A percentile compares a stretch with the other conserved stretches of the same genome.
phyloP scores from a whole-genome alignment of 2,888 invertebrate species.

The Petrophora chlorosata region DNA sequence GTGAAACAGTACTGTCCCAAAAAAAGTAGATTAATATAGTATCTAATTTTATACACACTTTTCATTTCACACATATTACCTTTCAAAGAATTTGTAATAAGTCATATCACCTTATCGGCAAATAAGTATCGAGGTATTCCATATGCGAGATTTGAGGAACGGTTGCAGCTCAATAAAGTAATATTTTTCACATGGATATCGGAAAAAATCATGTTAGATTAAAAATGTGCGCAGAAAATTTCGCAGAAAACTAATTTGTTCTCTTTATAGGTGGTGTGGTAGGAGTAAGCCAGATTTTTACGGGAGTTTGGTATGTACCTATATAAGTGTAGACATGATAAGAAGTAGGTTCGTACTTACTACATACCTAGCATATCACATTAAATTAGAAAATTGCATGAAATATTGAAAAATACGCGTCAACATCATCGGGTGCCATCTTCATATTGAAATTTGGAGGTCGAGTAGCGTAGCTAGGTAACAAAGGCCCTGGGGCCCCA shows the following conservation, averaged over 20 bases:
- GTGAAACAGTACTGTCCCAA: too few species aligned
- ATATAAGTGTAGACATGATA: too few species aligned
- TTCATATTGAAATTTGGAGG: too few species aligned
- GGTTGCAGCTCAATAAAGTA: conserved; percentile 3
- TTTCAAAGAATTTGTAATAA: conserved; percentile 14
- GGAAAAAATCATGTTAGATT: conserved; percentile 7
- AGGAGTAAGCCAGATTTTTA: too few species aligned
- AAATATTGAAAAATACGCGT: too few species aligned
- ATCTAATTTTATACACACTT: neutral
- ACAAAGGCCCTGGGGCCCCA: too few species aligned
- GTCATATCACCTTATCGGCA: neutral
- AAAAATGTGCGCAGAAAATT: neutral
- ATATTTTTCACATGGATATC: conserved; percentile 5
- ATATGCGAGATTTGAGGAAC: neutral
- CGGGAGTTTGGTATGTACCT: too few species aligned
- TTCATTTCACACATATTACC: conserved; percentile 6
- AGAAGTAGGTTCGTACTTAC: too few species aligned
- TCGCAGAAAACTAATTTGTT: neutral
- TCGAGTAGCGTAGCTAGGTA: too few species aligned
- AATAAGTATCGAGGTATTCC: conserved; percentile 1
- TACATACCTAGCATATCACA: too few species aligned
- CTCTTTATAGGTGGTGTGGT: neutral
- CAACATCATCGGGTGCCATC: too few species aligned
- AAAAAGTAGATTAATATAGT: neutral
- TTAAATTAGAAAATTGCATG: too few species aligned